Percentiles rank a stretch among this genome's conserved stretches.
Conservation (phyloP, 1,140 invertebrate genomes). For the Sitobion miscanthi region DNA sequence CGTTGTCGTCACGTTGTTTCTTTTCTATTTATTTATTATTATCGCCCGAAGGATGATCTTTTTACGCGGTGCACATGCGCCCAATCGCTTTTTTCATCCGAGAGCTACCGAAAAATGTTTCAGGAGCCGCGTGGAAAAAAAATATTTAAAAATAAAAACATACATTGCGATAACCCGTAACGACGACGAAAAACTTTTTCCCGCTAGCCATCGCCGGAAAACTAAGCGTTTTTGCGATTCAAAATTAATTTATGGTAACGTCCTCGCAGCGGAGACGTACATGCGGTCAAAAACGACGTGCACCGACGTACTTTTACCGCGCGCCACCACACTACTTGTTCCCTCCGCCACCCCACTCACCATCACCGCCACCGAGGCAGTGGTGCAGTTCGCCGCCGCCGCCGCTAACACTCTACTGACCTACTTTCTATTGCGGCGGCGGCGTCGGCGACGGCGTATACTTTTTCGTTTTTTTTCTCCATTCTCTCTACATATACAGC, state of each 20-base stretch:
- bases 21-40: not conserved
- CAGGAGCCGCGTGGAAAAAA: not conserved
- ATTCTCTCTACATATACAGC: not conserved
- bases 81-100: no score
- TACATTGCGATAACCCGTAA: not conserved
- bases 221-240: not conserved
- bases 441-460: not conserved
- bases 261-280: not conserved
- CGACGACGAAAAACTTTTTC: not conserved
- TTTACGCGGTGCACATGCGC: not conserved
- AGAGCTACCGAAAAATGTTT: not conserved
- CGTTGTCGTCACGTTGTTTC: not conserved
- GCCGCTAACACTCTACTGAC: slow-evolving; percentile 49
- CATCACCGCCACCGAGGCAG: not conserved
- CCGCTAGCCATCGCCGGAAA: not conserved
- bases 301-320: slow-evolving; percentile 31
- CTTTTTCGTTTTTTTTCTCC: not conserved
- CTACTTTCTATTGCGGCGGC: slow-evolving; percentile 44
- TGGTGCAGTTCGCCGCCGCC: not conserved
- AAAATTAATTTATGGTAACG: not conserved
- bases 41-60: not conserved
- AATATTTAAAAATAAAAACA: not conserved
- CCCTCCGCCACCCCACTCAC: not conserved
- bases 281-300: not conserved
- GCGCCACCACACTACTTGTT: slow-evolving; percentile 7